Base-by-base conservation (phyloP, 1,140 invertebrate species). In the Trachymyrmex septentrionalis region DNA sequence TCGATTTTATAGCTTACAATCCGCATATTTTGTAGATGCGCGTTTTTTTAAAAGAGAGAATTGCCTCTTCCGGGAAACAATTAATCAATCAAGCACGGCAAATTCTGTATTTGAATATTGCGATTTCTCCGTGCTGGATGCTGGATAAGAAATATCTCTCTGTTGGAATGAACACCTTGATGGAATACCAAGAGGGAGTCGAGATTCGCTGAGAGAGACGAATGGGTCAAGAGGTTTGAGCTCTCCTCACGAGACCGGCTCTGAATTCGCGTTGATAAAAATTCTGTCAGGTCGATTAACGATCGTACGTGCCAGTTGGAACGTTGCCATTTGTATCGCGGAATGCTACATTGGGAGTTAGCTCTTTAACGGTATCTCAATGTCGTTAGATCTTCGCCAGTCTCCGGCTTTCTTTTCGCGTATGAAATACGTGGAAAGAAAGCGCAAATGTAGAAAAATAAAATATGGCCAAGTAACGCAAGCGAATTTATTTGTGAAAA, bases 241-340 rank as follows among this genome's bases (percentile, higher is more conserved):
- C 63, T 77, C 53, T 78, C 19, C 14, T 59, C 48, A 50, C 69
- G 88, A 72, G 72, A 88, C 63, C 50, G 38, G n/a, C 10, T 77
- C 57, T 55, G 55, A 86, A 80, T 78, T 59, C 63, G 78, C 66
- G 69, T 75, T 75, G 80, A 87, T 72, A 84, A 86, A 86, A 86
- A 69, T 87, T 87, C 80, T 71, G 66, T 86, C 85, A 71, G 78
- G 57, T 63, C 76, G 80, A 87, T 84, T 87, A 87, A 87, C 80
- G 78, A 85, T 55, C 53, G 66, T 75, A 87, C 78, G 86, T 87
- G 86, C 80, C 86, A 85, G 69, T 85, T 87, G 86, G 80, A 85
- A 48, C 61, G 57, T 24, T 84, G 86, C 86, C 86, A 87, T 84
- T 85, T 75, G 86, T 67, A 85, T 63, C 55, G 38, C 30, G 80